Evolutionary conservation across 2,797 vertebrate species (phyloP).

Genomic region (Nyctibius grandis): DNA sequence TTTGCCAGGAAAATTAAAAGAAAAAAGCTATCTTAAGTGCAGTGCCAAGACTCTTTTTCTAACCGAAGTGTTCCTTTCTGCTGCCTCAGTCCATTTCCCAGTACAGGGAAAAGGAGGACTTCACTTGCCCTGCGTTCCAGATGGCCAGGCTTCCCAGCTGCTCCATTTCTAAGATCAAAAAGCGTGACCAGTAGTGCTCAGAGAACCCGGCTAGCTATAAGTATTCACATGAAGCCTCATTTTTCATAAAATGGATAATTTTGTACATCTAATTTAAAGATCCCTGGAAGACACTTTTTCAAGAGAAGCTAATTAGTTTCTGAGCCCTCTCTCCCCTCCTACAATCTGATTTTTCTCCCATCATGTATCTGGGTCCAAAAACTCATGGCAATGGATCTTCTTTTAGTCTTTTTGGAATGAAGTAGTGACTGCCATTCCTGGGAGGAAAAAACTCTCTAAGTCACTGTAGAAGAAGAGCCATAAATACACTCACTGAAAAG

Average conservation of each 20-base stretch:
- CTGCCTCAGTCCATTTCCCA: neutral
- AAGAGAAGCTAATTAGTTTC: neutral
- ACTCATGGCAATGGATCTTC: neutral
- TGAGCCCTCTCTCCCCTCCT: neutral
- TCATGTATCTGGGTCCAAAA: neutral
- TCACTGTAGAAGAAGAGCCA: neutral
- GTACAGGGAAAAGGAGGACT: neutral
- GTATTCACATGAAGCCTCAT: neutral
- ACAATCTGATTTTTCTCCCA: neutral
- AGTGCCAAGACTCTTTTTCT: neutral
- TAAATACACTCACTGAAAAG: neutral
- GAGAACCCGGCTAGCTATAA: neutral
- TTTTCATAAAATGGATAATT: neutral
- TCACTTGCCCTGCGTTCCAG: neutral
- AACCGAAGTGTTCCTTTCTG: neutral
- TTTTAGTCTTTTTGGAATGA: neutral
- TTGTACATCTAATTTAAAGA: neutral
- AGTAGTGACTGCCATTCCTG: neutral
- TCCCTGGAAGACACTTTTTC: neutral
- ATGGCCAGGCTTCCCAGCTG: neutral
- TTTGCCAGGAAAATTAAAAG: neutral
- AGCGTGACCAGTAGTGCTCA: neutral
- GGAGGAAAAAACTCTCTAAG: neutral
- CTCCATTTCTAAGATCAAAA: neutral
- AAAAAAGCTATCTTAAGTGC: neutral